These are phyloP conservation scores for Grammomys surdaster DNA, from an alignment of 2,113 vertebrate species.

Conservation along the genomic window DNA sequence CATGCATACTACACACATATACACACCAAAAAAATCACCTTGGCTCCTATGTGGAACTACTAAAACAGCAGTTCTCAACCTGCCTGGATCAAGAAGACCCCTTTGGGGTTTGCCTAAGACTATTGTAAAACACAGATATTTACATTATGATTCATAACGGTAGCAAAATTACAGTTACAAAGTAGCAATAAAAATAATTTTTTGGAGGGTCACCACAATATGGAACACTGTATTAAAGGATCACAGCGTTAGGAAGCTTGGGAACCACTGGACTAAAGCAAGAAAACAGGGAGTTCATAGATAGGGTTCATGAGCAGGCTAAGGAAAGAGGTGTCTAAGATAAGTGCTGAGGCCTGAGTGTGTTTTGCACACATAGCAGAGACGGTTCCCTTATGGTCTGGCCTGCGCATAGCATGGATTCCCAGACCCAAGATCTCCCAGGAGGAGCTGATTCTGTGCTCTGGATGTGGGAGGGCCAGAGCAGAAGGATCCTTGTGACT, in stretches of 20 bases:
- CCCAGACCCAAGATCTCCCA: not conserved
- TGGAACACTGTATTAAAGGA: not conserved
- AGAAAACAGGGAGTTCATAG: not conserved
- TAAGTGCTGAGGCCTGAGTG: not conserved
- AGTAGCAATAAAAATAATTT: not conserved
- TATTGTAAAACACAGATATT: not conserved
- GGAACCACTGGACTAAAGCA: not conserved
- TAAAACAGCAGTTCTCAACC: not conserved
- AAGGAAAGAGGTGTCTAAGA: not conserved
- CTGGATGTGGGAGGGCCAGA: not conserved
- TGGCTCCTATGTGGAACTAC: not conserved
- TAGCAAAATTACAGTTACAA: not conserved
- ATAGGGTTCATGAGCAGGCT: not conserved
- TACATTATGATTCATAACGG: not conserved
- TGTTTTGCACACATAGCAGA: not conserved
- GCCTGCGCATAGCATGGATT: not conserved
- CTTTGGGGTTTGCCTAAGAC: not conserved
- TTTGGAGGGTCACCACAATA: not conserved
- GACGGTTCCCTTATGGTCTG: not conserved
- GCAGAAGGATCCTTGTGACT: not conserved
- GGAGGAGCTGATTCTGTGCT: constrained; percentile 22
- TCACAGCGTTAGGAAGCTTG: not conserved
- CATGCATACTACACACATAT: not conserved
- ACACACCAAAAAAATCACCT: not conserved
- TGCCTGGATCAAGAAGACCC: rapidly evolving